Conservation (phyloP, 2,888 invertebrate genomes). For the Cantharis nigra region DNA sequence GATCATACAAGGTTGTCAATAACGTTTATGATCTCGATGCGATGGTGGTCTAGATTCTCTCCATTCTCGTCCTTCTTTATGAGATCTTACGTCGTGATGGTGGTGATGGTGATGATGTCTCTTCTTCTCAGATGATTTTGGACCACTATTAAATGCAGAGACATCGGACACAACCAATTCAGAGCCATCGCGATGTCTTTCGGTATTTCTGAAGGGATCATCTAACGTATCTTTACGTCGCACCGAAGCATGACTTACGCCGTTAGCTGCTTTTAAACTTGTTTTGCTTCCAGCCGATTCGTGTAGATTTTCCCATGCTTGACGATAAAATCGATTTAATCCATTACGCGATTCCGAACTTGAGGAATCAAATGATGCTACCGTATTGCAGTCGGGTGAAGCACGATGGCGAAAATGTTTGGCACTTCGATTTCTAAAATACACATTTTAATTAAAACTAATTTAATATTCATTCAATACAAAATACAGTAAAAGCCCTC, state of each 20-base stretch:
- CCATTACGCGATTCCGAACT: conserved; percentile 81
- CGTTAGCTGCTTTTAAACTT: conserved; percentile 36
- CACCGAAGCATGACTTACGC: conserved; percentile 61
- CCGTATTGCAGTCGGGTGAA: conserved; percentile 89
- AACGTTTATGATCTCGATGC: conserved; percentile 62
- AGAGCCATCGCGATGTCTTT: conserved; percentile 66
- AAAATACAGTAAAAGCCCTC: too few species aligned
- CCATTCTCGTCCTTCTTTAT: conserved; percentile 63
- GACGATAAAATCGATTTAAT: conserved; percentile 85
- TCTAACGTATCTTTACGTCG: conserved; percentile 74
- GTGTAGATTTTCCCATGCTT: conserved; percentile 92
- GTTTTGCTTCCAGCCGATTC: conserved; percentile 68
- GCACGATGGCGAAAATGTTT: conserved; percentile 88
- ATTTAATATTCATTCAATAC: neutral
- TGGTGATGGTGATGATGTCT: conserved; percentile 77
- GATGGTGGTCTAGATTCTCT: conserved; percentile 58
- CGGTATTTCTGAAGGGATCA: conserved; percentile 61
- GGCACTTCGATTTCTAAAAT: conserved; percentile 74
- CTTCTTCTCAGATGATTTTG: conserved; percentile 62
- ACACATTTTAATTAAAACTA: conserved; percentile 1
- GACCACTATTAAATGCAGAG: conserved; percentile 53
- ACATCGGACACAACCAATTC: conserved; percentile 76
- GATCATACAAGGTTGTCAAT: conserved; percentile 54
- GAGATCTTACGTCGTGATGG: conserved; percentile 65
- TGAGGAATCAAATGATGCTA: conserved; percentile 87